A percentile compares a stretch with the other conserved stretches of the same genome.
Conservation (phyloP, 2,888 invertebrate species). For the Drosophila borborema region DNA sequence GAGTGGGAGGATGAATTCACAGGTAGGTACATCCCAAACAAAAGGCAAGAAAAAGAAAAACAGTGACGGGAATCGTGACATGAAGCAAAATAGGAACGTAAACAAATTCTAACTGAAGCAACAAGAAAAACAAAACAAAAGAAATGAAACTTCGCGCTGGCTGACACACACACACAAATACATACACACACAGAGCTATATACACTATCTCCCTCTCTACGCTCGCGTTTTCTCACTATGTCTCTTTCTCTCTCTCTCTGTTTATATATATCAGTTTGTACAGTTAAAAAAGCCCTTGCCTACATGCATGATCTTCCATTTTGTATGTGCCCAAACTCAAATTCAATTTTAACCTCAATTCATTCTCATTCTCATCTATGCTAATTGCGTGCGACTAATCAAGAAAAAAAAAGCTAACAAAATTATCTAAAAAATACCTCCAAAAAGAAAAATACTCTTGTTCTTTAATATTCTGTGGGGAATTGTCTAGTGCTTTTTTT, state of each 20-base stretch:
- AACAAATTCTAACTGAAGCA: slow-evolving; percentile 71
- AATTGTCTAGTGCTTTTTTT: slow-evolving; percentile 4
- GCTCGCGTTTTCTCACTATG: slow-evolving; percentile 5
- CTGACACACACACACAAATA: slow-evolving; percentile 46
- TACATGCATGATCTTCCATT: slow-evolving; percentile 26
- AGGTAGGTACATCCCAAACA: slow-evolving; percentile 91
- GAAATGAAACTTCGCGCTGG: slow-evolving; percentile 45
- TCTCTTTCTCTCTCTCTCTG: slow-evolving; percentile 3
- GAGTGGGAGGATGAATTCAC: slow-evolving; percentile 99
- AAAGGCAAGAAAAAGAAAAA: slow-evolving; percentile 42
- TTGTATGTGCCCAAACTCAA: slow-evolving; percentile 25
- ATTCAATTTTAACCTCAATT: slow-evolving; percentile 10
- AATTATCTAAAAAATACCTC: not conserved
- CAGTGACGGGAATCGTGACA: slow-evolving; percentile 84
- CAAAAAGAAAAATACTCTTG: not conserved
- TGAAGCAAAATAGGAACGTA: slow-evolving; percentile 85
- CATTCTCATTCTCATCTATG: slow-evolving; percentile 15
- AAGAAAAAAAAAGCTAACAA: not conserved
- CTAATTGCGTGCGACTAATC: slow-evolving; percentile 20
- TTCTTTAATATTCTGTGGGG: slow-evolving; percentile 11
- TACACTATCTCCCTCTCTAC: slow-evolving; percentile 15
- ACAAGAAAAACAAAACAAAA: slow-evolving; percentile 9
- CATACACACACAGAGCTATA: slow-evolving; percentile 28
- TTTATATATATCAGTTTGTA: not conserved
- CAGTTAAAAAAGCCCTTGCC: slow-evolving; percentile 22